Evolutionary conservation across 2,888 invertebrate genomes (phyloP).

Genomic region (Scaptomyza polygonia): DNA sequence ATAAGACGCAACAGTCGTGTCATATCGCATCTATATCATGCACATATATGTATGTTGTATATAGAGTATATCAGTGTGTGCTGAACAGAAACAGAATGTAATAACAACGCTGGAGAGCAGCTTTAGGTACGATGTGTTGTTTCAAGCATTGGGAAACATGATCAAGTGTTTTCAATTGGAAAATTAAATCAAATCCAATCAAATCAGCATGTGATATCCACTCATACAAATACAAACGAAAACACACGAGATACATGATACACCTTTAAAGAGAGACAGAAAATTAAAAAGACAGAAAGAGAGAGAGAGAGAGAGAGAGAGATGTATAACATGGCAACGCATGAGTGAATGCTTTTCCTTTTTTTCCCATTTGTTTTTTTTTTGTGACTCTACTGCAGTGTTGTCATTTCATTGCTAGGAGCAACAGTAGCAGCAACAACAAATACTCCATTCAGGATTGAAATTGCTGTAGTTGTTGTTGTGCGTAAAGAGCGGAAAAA

Average conservation of each 20-base stretch:
- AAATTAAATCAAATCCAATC: conserved; percentile 82
- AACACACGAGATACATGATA: conserved; percentile 29
- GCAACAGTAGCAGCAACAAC: conserved; percentile 28
- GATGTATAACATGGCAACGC: conserved; percentile 51
- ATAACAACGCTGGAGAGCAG: conserved; percentile 24
- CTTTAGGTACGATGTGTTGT: conserved; percentile 36
- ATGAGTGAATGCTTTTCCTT: conserved; percentile 54
- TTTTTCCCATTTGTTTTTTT: not conserved
- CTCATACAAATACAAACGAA: conserved; percentile 24
- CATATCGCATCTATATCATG: conserved; percentile 10
- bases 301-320: conserved; percentile 6
- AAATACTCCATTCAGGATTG: conserved; percentile 16
- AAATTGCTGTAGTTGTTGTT: conserved; percentile 25
- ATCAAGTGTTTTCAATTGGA: conserved; percentile 81
- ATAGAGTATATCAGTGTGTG: not conserved
- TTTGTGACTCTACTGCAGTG: conserved; percentile 35
- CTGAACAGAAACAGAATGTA: conserved; percentile 17
- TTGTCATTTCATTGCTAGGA: conserved; percentile 62
- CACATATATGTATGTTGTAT: no score
- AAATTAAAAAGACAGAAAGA: conserved; percentile 9
- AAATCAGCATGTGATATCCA: conserved; percentile 72
- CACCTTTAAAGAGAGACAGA: conserved; percentile 24
- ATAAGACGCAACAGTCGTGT: conserved; percentile 50
- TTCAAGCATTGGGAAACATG: conserved; percentile 56
- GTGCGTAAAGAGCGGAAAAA: conserved; percentile 46